phyloP scores from a whole-genome alignment of 2,888 invertebrate species.

The Lycophotia porphyrea region DNA sequence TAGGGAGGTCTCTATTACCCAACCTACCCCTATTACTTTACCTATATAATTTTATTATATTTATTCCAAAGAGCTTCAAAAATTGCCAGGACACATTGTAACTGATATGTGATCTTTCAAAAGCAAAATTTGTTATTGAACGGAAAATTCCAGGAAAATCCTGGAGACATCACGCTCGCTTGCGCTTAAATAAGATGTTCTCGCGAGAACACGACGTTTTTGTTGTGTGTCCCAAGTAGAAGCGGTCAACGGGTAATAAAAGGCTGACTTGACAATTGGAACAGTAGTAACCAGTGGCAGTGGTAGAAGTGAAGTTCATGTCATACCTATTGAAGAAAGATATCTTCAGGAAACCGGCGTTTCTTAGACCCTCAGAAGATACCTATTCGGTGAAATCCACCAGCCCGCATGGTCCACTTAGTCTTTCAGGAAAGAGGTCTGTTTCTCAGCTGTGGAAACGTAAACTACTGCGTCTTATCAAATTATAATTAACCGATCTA shows the following conservation, averaged over 20 bases:
- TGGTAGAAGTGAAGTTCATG: too few relatives aligned
- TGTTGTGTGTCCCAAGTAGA: conserved; percentile 60
- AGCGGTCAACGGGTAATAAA: background rate
- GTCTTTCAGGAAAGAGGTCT: background rate
- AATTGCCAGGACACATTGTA: conserved; percentile 17
- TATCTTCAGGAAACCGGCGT: too few relatives aligned
- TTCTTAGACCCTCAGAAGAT: too few relatives aligned
- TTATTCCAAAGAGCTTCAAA: background rate
- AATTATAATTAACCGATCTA: background rate
- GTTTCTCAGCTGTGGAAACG: background rate
- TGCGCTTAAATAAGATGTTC: conserved; percentile 83
- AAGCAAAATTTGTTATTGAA: conserved; percentile 69
- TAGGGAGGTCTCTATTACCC: too few relatives aligned
- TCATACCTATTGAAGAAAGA: too few relatives aligned
- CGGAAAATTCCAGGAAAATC: conserved; percentile 73
- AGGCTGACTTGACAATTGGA: background rate
- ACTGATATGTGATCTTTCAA: conserved; percentile 43
- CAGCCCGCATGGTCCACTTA: background rate
- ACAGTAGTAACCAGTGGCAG: background rate
- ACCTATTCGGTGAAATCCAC: too few relatives aligned
- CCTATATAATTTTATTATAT: background rate
- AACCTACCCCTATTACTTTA: too few relatives aligned
- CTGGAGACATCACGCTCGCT: conserved; percentile 77
- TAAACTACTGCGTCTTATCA: too few relatives aligned
- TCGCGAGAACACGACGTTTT: conserved; percentile 74